Evolutionary conservation across 2,797 vertebrate species (phyloP).

Genomic region (Salarias fasciatus): DNA sequence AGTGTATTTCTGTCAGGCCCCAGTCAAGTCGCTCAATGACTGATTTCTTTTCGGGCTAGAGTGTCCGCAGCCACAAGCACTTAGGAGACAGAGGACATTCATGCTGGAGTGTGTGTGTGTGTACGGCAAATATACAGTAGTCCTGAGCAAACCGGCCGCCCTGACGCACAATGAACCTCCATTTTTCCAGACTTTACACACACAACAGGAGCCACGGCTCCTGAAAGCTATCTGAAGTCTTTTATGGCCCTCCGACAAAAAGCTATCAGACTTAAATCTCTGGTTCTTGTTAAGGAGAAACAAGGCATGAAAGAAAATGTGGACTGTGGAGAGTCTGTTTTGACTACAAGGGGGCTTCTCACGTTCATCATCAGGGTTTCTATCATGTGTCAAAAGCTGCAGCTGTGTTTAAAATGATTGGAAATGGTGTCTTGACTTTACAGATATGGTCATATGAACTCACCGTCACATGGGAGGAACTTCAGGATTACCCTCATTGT

Average conservation of each 20-base stretch:
- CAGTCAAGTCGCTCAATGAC: constrained; percentile 29
- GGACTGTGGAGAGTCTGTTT: constrained; percentile 11
- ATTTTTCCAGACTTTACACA: constrained; percentile 54
- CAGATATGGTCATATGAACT: constrained; percentile 55
- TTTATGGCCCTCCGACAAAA: constrained; percentile 37
- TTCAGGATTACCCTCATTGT: constrained; percentile 23
- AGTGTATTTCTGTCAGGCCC: constrained; percentile 29
- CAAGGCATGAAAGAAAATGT: constrained; percentile 9
- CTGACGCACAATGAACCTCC: constrained; percentile 21
- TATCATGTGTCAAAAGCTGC: constrained; percentile 17
- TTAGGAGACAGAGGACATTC: constrained; percentile 11
- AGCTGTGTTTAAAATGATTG: constrained; percentile 24
- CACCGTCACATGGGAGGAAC: constrained; percentile 17
- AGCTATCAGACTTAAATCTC: constrained; percentile 4
- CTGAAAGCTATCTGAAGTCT: constrained; percentile 55
- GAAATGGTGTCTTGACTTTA: constrained; percentile 35
- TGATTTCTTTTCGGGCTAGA: constrained; percentile 29
- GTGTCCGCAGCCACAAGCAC: constrained; percentile 9
- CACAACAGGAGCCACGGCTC: constrained; percentile 39
- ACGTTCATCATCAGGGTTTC: constrained; percentile 6
- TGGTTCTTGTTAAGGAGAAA: constrained; percentile 22
- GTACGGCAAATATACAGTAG: constrained; percentile 48
- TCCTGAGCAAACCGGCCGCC: constrained; percentile 40
- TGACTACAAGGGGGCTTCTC: background rate
- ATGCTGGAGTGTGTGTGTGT: constrained; percentile 13